Percentiles rank a stretch among this genome's conserved stretches.
phyloP scores from a whole-genome alignment of 2,888 invertebrate genomes.

The Microplitis manilae region DNA sequence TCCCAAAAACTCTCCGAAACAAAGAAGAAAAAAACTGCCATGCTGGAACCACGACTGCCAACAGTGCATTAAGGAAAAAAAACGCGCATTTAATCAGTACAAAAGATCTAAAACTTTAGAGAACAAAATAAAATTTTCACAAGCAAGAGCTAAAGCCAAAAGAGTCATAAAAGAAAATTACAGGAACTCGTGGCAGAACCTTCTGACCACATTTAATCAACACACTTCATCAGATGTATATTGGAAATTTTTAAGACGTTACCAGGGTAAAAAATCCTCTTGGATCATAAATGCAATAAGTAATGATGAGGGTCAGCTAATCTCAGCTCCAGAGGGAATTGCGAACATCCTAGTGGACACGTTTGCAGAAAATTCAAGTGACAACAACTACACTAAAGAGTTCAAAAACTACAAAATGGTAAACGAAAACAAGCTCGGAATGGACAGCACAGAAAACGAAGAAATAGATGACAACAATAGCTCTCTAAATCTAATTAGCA shows the following conservation, averaged over 20 bases:
- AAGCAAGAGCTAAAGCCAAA: constrained; percentile 6
- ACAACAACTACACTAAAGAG: not conserved
- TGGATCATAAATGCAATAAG: constrained; percentile 5
- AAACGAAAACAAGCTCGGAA: not conserved
- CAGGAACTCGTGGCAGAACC: constrained; percentile 38
- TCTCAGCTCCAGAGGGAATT: not conserved
- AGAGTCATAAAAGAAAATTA: not conserved
- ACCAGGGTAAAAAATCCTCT: constrained; percentile 25
- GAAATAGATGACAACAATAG: not conserved
- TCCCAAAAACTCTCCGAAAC: not conserved
- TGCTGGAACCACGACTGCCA: constrained; percentile 47
- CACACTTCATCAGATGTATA: not conserved
- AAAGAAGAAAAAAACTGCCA: constrained; percentile 22
- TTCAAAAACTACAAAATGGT: not conserved
- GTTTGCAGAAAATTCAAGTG: constrained; percentile 14
- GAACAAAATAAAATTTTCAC: not conserved
- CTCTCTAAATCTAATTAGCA: not conserved
- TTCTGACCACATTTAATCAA: not conserved
- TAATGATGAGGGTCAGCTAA: constrained; percentile 4
- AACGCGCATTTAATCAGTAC: not conserved
- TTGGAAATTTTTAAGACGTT: constrained; percentile 22
- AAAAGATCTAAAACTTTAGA: not conserved
- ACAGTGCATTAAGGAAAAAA: constrained; percentile 27
- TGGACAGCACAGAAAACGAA: not conserved
- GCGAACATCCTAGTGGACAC: constrained; percentile 4